Conservation (phyloP, 2,113 vertebrate species). For the Poeciliopsis prolifica region DNA sequence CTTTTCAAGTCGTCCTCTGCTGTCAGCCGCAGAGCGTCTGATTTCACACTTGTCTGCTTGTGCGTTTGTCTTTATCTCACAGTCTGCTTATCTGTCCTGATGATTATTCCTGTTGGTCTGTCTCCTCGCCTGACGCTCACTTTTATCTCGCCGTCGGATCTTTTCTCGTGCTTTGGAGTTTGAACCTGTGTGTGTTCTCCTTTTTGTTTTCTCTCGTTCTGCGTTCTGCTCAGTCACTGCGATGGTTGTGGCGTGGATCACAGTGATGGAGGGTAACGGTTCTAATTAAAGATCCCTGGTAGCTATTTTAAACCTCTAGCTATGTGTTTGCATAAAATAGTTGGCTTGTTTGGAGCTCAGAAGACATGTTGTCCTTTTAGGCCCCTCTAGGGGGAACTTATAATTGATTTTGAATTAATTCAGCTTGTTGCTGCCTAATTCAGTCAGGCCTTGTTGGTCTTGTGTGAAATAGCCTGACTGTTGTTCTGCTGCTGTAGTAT, state of each 20-base stretch:
- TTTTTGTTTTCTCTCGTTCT: slow-evolving; percentile 14
- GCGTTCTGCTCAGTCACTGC: slow-evolving; percentile 66
- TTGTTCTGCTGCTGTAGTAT: slow-evolving; percentile 23
- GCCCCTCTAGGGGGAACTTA: not conserved
- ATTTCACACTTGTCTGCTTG: slow-evolving; percentile 66
- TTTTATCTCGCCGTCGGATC: slow-evolving; percentile 46
- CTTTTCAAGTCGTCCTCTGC: slow-evolving; percentile 62
- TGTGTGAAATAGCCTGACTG: slow-evolving; percentile 49
- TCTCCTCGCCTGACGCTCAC: slow-evolving; percentile 39
- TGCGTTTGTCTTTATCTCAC: slow-evolving; percentile 66
- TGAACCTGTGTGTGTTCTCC: slow-evolving; percentile 11
- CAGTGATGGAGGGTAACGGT: slow-evolving; percentile 78
- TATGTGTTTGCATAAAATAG: slow-evolving; percentile 20
- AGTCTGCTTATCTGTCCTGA: slow-evolving; percentile 50
- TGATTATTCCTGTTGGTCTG: slow-evolving; percentile 58
- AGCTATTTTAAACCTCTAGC: slow-evolving; percentile 48
- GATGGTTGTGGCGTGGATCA: slow-evolving; percentile 79
- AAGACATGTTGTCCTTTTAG: slow-evolving; percentile 34
- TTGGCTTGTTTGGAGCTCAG: slow-evolving; percentile 13
- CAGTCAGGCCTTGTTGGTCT: slow-evolving; percentile 26
- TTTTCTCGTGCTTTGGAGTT: slow-evolving; percentile 29
- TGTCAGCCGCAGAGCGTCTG: slow-evolving; percentile 55
- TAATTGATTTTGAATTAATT: slow-evolving; percentile 34
- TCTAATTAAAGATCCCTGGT: slow-evolving; percentile 38
- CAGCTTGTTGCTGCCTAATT: slow-evolving; percentile 9